Evolutionary conservation across 2,113 vertebrate genomes (phyloP).

Genomic region (Neogobius melanostomus): DNA sequence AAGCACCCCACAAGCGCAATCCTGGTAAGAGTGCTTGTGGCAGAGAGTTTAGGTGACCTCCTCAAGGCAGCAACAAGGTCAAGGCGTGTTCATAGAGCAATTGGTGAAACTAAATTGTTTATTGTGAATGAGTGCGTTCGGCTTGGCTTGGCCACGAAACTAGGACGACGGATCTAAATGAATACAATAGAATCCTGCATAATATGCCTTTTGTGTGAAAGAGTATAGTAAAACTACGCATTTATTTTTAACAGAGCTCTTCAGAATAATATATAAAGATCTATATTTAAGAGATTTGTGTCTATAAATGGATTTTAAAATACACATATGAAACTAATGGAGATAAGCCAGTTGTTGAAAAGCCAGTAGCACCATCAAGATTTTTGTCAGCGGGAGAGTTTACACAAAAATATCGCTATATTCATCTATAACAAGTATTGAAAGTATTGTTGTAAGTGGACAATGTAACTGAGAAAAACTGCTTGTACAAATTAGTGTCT

Average conservation of each 20-base stretch:
- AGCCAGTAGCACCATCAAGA: conserved; percentile 27
- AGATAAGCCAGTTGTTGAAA: conserved; percentile 56
- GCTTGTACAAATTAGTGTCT: conserved; percentile 51
- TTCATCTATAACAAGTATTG: conserved; percentile 5
- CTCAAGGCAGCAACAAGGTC: too few species aligned
- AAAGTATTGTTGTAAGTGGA: conserved; percentile 18
- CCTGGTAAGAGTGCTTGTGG: neutral
- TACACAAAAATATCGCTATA: conserved; percentile 27
- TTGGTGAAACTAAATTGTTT: neutral
- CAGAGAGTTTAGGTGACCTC: neutral
- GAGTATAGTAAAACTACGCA: conserved; percentile 18
- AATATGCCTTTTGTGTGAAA: conserved; percentile 24
- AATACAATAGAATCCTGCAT: neutral
- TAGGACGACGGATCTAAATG: neutral
- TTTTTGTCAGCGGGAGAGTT: conserved; percentile 57
- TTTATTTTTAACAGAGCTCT: conserved; percentile 62
- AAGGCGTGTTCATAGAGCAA: neutral
- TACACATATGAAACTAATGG: conserved; percentile 41
- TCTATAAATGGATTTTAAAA: conserved; percentile 55
- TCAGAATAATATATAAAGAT: conserved; percentile 41
- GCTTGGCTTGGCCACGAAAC: too few species aligned
- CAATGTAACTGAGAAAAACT: conserved; percentile 22
- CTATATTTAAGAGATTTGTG: conserved; percentile 43
- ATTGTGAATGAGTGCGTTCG: neutral
- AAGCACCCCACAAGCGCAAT: neutral